Evolutionary conservation across 2,797 vertebrate species (phyloP).

Genomic region (Propithecus deckenii): DNA sequence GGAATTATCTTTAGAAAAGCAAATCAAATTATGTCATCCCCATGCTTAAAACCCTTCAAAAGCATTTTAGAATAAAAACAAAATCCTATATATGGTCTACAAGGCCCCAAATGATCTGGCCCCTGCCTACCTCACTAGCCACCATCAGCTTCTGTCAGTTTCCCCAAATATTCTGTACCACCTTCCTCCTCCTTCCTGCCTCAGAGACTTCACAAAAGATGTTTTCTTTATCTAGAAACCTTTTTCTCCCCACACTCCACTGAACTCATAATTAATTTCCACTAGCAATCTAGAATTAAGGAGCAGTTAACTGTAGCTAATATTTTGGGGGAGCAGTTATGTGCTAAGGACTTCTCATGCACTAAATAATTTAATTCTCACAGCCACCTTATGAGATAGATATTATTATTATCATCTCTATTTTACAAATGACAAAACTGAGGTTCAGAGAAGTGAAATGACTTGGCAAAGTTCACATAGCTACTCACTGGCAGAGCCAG

Average conservation of each 20-base stretch:
- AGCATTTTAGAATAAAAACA: not conserved
- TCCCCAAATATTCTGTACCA: not conserved
- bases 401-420: not conserved
- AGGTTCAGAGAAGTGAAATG: not conserved
- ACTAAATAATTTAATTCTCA: conserved; percentile 25
- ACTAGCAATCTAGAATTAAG: conserved; percentile 19
- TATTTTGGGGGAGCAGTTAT: not conserved
- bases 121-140: not conserved
- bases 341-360: not conserved
- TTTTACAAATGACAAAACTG: not conserved
- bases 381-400: not conserved
- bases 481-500: not conserved
- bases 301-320: not conserved
- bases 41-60: not conserved
- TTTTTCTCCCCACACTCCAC: not conserved
- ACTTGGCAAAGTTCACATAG: not conserved
- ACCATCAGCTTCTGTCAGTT: not conserved
- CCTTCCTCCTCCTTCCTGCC: not conserved
- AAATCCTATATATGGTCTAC: not conserved
- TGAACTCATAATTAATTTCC: not conserved
- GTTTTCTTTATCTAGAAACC: conserved; percentile 1
- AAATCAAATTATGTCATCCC: not conserved
- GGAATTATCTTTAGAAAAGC: conserved; percentile 14
- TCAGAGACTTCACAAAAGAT: not conserved
- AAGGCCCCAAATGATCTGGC: not conserved